Percentiles rank a stretch among this genome's conserved stretches.
Evolutionary conservation across 2,888 invertebrate species (phyloP).

Genomic region (Atherix ibis): DNA sequence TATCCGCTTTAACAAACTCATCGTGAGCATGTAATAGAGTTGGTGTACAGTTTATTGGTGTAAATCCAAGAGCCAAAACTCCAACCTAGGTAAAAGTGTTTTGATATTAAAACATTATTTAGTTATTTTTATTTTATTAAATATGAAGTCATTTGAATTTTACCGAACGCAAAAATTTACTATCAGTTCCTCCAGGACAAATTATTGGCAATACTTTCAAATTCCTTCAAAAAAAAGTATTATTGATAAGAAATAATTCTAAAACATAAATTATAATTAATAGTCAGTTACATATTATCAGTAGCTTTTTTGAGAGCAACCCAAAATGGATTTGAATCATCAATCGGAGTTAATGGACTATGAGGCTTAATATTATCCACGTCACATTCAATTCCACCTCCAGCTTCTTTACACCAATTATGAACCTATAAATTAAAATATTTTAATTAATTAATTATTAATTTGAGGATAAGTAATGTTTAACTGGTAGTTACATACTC

Average conservation of each 20-base stretch:
- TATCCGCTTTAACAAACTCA: slow-evolving; percentile 62
- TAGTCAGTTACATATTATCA: slow-evolving; percentile 41
- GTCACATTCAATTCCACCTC: slow-evolving; percentile 48
- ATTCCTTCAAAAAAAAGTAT: slow-evolving; percentile 30
- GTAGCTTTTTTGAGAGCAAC: slow-evolving; percentile 46
- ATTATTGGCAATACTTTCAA: slow-evolving; percentile 36
- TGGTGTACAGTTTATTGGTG: slow-evolving; percentile 74
- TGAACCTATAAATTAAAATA: not conserved
- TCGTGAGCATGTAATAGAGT: slow-evolving; percentile 82
- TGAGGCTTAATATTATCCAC: slow-evolving; percentile 47
- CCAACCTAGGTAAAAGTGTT: slow-evolving; percentile 37
- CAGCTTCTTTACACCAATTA: slow-evolving; percentile 51
- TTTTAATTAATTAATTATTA: not conserved
- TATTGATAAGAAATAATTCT: no score
- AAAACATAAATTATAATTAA: no score
- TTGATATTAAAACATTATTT: not conserved
- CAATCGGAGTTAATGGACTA: slow-evolving; percentile 44
- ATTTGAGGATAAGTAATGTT: not conserved
- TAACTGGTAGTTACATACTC: slow-evolving; percentile 27
- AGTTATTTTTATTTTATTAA: not conserved
- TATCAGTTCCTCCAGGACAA: slow-evolving; percentile 67
- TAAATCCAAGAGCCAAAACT: slow-evolving; percentile 76
- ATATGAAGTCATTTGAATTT: no score
- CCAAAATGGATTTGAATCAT: slow-evolving; percentile 55
- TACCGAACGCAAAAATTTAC: slow-evolving; percentile 49